Evolutionary conservation across 2,797 vertebrate genomes (phyloP).

Genomic region (Chaenodraco wilsoni): DNA sequence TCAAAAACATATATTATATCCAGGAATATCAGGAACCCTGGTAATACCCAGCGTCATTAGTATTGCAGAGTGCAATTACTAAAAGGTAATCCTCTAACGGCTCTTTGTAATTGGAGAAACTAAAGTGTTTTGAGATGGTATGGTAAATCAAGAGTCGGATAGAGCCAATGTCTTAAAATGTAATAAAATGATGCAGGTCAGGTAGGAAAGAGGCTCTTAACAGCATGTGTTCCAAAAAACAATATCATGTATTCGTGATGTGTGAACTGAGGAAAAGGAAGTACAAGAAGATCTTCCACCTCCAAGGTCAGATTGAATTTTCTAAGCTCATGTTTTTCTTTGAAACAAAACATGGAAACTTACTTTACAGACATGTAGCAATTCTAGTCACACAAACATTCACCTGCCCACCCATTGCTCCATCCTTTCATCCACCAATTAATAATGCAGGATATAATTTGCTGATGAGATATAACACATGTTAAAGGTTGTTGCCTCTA

Average conservation of each 20-base stretch:
- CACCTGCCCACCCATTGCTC: background rate
- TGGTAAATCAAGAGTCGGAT: constrained; percentile 38
- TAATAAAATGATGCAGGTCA: constrained; percentile 11
- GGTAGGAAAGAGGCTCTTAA: background rate
- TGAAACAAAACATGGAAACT: constrained; percentile 9
- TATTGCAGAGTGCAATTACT: constrained; percentile 33
- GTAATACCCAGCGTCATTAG: constrained; percentile 45
- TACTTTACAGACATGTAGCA: background rate
- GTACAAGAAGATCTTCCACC: constrained; percentile 1
- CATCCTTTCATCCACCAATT: constrained; percentile 22
- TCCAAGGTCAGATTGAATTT: constrained; percentile 9
- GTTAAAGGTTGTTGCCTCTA: constrained; percentile 45
- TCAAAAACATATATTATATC: constrained; percentile 52
- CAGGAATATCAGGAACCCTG: constrained; percentile 52
- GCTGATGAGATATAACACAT: constrained; percentile 32
- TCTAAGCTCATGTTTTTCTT: background rate
- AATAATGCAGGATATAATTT: constrained; percentile 40
- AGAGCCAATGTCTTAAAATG: constrained; percentile 8
- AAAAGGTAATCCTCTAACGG: constrained; percentile 46
- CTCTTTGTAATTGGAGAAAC: constrained; percentile 49
- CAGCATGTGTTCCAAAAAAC: background rate
- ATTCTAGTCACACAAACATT: constrained; percentile 14
- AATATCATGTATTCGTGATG: constrained; percentile 35
- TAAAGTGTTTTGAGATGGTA: constrained; percentile 13
- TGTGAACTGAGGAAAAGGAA: background rate